A percentile compares a stretch with the other conserved stretches of the same genome.
These are phyloP conservation scores for Lagocephalus sceleratus DNA, from an alignment of 2,797 vertebrate species.

Conservation along the genomic window DNA sequence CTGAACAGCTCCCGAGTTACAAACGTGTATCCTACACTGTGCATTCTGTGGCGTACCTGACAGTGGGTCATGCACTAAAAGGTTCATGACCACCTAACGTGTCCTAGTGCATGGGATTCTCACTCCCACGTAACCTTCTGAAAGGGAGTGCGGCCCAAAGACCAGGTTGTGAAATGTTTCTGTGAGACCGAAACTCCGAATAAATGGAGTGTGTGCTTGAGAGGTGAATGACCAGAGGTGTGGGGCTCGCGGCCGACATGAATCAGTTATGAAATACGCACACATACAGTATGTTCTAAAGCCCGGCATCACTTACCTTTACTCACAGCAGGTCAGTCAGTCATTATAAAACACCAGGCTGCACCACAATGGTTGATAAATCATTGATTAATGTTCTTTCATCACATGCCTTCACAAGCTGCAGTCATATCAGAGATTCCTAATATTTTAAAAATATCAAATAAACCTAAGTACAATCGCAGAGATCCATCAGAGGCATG, in stretches of 20 bases:
- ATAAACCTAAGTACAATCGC: too few species aligned
- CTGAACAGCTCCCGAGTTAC: not conserved
- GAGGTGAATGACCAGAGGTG: constrained; percentile 6
- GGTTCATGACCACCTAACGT: not conserved
- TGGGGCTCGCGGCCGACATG: not conserved
- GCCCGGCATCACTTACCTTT: constrained; percentile 1
- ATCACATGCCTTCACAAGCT: not conserved
- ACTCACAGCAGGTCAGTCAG: constrained; percentile 4
- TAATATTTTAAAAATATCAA: too few species aligned
- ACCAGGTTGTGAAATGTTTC: constrained; percentile 2
- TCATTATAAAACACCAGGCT: too few species aligned
- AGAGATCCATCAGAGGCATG: too few species aligned
- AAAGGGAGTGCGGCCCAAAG: constrained; percentile 8
- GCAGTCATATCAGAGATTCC: not conserved
- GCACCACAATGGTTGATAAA: constrained; percentile 12
- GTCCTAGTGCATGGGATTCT: not conserved
- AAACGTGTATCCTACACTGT: constrained; percentile 1
- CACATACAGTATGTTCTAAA: not conserved
- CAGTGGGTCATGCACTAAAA: not conserved
- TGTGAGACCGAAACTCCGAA: constrained; percentile 1
- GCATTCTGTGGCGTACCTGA: not conserved
- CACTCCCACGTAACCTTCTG: constrained; percentile 12
- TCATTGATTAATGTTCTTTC: constrained; percentile 16
- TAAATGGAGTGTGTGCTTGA: constrained; percentile 1
- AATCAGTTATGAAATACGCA: constrained; percentile 5